Percentiles rank a stretch among this genome's conserved stretches.
phyloP scores from a whole-genome alignment of 2,113 vertebrate genomes.

The Puma concolor region DNA sequence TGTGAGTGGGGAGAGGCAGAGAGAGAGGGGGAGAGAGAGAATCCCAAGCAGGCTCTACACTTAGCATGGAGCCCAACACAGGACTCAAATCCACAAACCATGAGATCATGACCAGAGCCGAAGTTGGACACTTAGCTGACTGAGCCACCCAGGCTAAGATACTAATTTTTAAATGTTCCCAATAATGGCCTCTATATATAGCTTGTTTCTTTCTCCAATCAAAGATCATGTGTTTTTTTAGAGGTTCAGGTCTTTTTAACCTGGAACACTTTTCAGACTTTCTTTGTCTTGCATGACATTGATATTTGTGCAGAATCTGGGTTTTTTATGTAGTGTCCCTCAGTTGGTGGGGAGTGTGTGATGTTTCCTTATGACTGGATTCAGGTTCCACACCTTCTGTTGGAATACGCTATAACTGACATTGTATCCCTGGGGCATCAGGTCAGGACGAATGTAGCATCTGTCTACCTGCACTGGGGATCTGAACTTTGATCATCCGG shows the following conservation, averaged over 20 bases:
- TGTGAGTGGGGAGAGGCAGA: too few relatives aligned
- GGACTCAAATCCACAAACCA: too few relatives aligned
- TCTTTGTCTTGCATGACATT: background rate
- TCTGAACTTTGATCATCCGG: background rate
- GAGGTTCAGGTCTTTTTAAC: background rate
- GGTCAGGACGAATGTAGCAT: background rate
- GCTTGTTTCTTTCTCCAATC: background rate
- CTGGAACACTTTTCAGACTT: background rate
- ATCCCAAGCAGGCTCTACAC: too few relatives aligned
- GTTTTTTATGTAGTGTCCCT: background rate
- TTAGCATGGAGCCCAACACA: too few relatives aligned
- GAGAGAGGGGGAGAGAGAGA: too few relatives aligned
- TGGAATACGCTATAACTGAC: background rate
- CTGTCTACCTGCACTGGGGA: background rate
- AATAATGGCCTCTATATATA: background rate
- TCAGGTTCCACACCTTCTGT: background rate
- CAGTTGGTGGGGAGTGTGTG: fast-evolving
- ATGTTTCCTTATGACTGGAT: background rate
- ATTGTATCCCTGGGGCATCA: fast-evolving
- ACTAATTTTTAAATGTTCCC: background rate
- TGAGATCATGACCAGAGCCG: too few relatives aligned
- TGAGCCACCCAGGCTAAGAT: background rate
- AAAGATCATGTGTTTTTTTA: background rate
- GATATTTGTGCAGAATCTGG: background rate
- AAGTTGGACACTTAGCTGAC: too few relatives aligned